A percentile compares a stretch with the other conserved stretches of the same genome.
phyloP scores from a whole-genome alignment of 2,113 vertebrate genomes.

The Theristicus caerulescens region DNA sequence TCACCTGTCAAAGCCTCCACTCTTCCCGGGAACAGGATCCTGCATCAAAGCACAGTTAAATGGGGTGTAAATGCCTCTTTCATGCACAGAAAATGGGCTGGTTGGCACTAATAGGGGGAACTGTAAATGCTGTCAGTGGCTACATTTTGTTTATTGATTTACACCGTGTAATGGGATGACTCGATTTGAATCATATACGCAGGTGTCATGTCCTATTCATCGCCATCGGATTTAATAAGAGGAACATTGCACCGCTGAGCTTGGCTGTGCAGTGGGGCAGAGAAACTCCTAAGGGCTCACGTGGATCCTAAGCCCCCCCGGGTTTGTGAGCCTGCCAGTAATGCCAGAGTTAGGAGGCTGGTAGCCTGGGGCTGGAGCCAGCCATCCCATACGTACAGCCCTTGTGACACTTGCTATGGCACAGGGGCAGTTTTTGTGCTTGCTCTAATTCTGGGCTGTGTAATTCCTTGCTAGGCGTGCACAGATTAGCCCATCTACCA shows the following conservation, averaged over 20 bases:
- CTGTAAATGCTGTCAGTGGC: background rate
- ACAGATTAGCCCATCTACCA: background rate
- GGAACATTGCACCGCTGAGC: background rate
- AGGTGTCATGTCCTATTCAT: conserved; percentile 37
- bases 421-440: background rate
- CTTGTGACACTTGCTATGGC: fast-evolving
- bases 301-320: background rate
- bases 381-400: background rate
- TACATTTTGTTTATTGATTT: conserved; percentile 43
- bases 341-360: background rate
- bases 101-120: conserved; percentile 15
- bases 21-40: conserved; percentile 14
- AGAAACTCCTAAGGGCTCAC: background rate
- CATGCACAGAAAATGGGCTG: conserved; percentile 39
- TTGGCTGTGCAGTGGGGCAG: background rate
- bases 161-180: conserved; percentile 10
- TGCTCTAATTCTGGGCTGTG: background rate
- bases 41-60: conserved; percentile 57
- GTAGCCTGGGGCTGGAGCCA: background rate
- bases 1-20: conserved; percentile 17
- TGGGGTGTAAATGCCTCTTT: conserved; percentile 67
- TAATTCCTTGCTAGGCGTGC: background rate
- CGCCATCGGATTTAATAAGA: conserved; percentile 14
- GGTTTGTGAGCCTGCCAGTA: background rate
- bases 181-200: background rate